Evolutionary conservation across 2,113 vertebrate species (phyloP).

Genomic region (Peromyscus polionotus): DNA sequence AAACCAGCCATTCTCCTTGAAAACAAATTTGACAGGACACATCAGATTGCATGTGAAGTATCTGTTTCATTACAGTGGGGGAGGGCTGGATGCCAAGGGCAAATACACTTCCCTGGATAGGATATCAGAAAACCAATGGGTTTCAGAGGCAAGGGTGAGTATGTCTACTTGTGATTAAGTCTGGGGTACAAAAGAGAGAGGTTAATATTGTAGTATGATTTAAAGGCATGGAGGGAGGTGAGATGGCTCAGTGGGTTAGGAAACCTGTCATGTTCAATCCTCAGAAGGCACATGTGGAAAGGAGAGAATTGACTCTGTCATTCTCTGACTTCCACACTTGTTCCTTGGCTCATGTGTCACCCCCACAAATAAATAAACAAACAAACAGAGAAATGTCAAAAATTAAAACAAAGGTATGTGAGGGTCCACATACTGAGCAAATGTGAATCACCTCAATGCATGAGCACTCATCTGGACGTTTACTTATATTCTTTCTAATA

Average conservation of each 20-base stretch:
- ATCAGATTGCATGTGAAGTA: neutral
- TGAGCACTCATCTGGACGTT: neutral
- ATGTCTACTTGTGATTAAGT: neutral
- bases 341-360: neutral
- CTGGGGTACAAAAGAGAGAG: neutral
- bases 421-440: neutral
- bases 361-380: neutral
- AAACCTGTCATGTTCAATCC: neutral
- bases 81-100: accelerated
- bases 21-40: neutral
- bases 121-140: neutral
- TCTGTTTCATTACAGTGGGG: neutral
- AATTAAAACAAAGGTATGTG: neutral
- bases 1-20: neutral
- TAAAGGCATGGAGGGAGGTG: neutral
- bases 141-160: neutral
- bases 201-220: neutral
- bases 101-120: neutral
- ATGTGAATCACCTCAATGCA: neutral
- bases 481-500: neutral
- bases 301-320: neutral
- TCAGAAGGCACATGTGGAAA: neutral
- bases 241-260: too few relatives aligned
- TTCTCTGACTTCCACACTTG: neutral
- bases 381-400: neutral